Base-by-base conservation (phyloP, 2,113 vertebrate species). In the Semicossyphus pulcher region DNA sequence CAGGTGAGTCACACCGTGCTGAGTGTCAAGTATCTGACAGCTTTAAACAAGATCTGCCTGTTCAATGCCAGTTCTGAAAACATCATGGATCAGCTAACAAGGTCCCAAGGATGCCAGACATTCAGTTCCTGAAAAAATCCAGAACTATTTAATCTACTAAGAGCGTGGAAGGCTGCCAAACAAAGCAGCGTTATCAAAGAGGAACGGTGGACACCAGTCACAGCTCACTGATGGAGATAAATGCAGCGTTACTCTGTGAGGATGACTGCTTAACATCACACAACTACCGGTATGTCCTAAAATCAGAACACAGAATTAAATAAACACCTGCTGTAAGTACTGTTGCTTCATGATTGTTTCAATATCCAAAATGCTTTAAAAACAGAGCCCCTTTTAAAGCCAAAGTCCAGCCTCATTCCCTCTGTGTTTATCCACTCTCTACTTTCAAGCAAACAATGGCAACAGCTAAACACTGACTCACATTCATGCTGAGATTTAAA, bases 1-100 rank as follows among this genome's bases (percentile, higher is more conserved):
- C 49, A 39, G 9, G 26, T 67, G 63, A 80, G 49, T 73, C 62
- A 62, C 23, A 14, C 49, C 49, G 31, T 12, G 25, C 25, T 47
- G 4, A 37, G 52, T 29, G 60, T 64, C 42, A 64, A 72, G 45
- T 28, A 49, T 51, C 41, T 42, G 21, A 29, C 21, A 26, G 25
- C 31, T 36, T 48, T 10, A 9, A 32, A 60, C 41, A 42, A 61
- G 16, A 16, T 61, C 25, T 29, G 6, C 18, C 39, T 21, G 21
- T 61, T 54, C 41, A 47, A 60, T 48, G 31, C 0, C 4, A 34
- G 39, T 21, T 70, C 21, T 41, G 9, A 45, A 66, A 67, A 62
- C 39, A 79, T 18, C 37, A 74, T 20, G 10, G 34, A 18, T 21
- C 37, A 21, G 21, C 29, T 28, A 70, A 32, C 39, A 54, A n/a